Evolutionary conservation across 1,140 invertebrate species (phyloP).

Genomic region (Drosophila setifemur): DNA sequence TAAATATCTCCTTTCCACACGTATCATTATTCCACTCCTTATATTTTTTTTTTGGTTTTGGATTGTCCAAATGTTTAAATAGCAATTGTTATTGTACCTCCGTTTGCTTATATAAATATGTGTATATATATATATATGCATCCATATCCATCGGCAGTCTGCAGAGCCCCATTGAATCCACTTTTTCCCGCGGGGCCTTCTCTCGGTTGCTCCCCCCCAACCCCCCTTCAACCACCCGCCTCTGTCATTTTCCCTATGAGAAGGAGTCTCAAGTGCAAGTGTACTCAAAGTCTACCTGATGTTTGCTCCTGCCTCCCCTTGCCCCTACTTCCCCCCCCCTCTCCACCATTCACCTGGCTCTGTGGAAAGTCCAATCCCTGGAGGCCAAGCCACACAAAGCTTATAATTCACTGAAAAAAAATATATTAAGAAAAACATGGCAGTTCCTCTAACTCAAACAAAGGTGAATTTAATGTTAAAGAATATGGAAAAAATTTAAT

Average conservation of each 20-base stretch:
- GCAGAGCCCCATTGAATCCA: not conserved
- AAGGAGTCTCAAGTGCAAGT: slow-evolving; percentile 65
- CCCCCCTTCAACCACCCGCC: not conserved
- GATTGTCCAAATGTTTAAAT: slow-evolving; percentile 48
- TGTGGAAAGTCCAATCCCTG: slow-evolving; percentile 21
- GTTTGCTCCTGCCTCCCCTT: slow-evolving; percentile 44
- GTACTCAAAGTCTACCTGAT: slow-evolving; percentile 68
- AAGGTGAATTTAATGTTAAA: not conserved
- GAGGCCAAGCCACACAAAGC: slow-evolving; percentile 42
- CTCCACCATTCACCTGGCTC: not conserved
- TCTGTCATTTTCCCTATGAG: slow-evolving; percentile 1
- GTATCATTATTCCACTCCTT: slow-evolving; percentile 29
- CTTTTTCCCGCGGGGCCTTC: not conserved
- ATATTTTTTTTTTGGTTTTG: slow-evolving; percentile 22
- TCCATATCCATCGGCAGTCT: slow-evolving; percentile 16
- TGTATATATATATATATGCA: not conserved
- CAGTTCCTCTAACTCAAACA: not conserved
- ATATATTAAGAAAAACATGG: not conserved
- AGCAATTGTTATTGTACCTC: slow-evolving; percentile 39
- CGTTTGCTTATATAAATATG: not conserved
- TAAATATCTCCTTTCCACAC: not conserved
- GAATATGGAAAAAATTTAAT: too few relatives aligned
- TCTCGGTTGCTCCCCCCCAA: too few relatives aligned
- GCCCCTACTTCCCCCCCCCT: not conserved
- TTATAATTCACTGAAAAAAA: not conserved